These are phyloP conservation scores for Callyntrura sp. DNA, from an alignment of 2,888 invertebrate genomes.

Conservation along the genomic window DNA sequence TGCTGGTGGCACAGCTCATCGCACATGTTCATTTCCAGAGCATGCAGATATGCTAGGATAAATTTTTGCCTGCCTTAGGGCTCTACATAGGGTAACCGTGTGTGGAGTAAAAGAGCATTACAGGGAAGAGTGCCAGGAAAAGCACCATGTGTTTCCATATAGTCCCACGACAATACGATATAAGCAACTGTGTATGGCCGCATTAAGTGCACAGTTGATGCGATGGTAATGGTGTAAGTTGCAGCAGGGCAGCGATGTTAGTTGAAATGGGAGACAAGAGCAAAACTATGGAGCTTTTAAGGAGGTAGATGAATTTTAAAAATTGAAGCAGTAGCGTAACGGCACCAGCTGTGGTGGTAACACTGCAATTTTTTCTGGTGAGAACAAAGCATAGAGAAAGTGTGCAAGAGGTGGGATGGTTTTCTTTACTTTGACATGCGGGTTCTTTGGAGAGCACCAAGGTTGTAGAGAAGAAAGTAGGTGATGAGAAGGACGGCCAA, in stretches of 20 bases:
- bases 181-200: background rate
- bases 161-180: background rate
- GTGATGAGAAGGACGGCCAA: background rate
- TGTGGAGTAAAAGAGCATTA: background rate
- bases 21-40: background rate
- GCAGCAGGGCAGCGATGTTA: background rate
- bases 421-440: background rate
- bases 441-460: background rate
- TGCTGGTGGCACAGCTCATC: background rate
- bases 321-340: background rate
- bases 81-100: background rate
- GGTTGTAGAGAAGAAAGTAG: background rate
- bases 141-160: conserved; percentile 43
- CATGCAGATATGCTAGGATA: background rate
- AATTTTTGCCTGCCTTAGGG: background rate
- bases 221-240: background rate
- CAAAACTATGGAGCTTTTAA: background rate
- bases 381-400: background rate
- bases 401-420: background rate
- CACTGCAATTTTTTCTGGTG: background rate
- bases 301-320: background rate
- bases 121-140: conserved; percentile 44
- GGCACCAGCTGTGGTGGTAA: background rate
- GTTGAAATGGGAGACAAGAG: background rate
- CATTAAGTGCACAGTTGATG: background rate